Evolutionary conservation across 35 echinoderm and acorn worm genomes (phyloP).

Genomic region (Chiridota heheva): DNA sequence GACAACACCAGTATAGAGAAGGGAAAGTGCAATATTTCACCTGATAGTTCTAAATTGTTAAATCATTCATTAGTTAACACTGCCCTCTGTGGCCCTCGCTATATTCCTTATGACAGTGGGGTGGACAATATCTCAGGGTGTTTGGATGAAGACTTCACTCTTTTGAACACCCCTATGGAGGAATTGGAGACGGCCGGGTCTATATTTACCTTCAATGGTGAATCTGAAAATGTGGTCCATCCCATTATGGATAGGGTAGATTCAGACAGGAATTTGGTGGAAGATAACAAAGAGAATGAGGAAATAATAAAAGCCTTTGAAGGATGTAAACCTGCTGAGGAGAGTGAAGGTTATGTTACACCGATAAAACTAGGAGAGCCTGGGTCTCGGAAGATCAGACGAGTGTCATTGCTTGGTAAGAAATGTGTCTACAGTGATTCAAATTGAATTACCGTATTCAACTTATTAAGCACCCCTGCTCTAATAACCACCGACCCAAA

Average conservation of each 20-base stretch:
- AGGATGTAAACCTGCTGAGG: constrained; percentile 35
- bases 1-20: too few species aligned
- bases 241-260: neutral
- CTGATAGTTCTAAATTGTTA: too few species aligned
- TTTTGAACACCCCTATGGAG: constrained; percentile 60
- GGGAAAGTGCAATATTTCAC: too few species aligned
- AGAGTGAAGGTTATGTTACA: constrained; percentile 52
- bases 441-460: too few species aligned
- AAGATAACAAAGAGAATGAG: neutral
- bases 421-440: too few species aligned
- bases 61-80: too few species aligned
- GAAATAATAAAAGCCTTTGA: neutral
- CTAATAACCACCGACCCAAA: too few species aligned
- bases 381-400: constrained; percentile 16
- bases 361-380: constrained; percentile 17
- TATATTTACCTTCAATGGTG: constrained; percentile 13
- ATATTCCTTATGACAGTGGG: constrained; percentile 42
- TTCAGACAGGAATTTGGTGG: too few species aligned
- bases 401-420: constrained; percentile 56
- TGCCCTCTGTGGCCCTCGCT: too few species aligned
- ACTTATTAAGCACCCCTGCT: too few species aligned
- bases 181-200: constrained; percentile 52
- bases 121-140: constrained; percentile 59
- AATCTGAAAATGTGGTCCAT: neutral
- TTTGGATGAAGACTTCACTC: constrained; percentile 51